Base-by-base conservation (phyloP, 2,797 vertebrate genomes). In the Oreochromis grahami region DNA sequence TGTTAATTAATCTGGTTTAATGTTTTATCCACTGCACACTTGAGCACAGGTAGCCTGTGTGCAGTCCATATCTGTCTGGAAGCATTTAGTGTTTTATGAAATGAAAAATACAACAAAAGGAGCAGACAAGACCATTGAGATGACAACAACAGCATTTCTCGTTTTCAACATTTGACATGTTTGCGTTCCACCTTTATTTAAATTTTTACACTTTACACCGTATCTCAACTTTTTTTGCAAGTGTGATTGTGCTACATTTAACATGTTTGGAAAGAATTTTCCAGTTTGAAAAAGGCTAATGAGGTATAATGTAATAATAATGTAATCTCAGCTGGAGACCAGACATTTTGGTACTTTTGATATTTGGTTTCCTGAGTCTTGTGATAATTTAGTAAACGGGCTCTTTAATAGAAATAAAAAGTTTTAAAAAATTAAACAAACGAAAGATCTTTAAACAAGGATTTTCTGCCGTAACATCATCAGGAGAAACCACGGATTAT, bases 371-470 rank as follows among this genome's bases (percentile, higher is more conserved):
- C 45, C 65, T 70, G 38, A 45, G 65, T 45, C 24, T 29, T 48
- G 43, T 32, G 43, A 74, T 48, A 50, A 48, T 50, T 74, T 74
- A 43, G 26, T 48, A 74, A 72, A 48, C 0, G 3, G 24, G 15
- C 15, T 29, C 0, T 19, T 72, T 72, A 48, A 48, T 12, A 48
- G 68, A 29, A 29, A 5, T 29, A 48, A 72, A 72, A 72, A 19
- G 41, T 48, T n/a, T 1, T 0, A 1, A 26, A n/a, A 10, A 17
- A 70, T 45, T 19, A 19, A 48, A 72, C 2, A 26, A 74, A 32
- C 2, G 1, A 74, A 45, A 50, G n/a, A 74, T 48, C 43, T 74
- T 29, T 50, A 32, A 50, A 74, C 43, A 13, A 32, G 17, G 15
- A 48, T 74, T 74, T 74, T 74, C 6, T 0, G 26, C 4, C 1